Percentiles rank a stretch among this genome's conserved stretches.
Conservation (phyloP, 2,888 invertebrate genomes). For the Criorhina ranunculi region DNA sequence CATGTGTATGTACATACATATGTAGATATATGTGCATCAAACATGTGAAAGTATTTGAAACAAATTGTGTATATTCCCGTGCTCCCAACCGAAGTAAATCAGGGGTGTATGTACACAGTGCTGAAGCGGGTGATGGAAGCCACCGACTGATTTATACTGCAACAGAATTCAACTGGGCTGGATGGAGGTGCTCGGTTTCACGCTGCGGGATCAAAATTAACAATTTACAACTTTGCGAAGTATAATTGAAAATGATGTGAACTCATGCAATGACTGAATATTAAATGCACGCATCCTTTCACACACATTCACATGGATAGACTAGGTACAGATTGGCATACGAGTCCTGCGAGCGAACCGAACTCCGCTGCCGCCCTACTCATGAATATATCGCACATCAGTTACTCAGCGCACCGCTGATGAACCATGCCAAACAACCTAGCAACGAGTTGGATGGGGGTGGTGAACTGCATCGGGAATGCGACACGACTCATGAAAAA, state of each 20-base stretch:
- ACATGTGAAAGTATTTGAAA: constrained; percentile 18
- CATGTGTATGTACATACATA: background rate
- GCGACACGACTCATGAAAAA: constrained; percentile 46
- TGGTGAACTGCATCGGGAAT: constrained; percentile 16
- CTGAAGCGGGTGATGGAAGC: background rate
- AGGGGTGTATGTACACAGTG: constrained; percentile 19
- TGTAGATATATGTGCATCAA: background rate
- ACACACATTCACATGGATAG: background rate
- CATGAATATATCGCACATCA: constrained; percentile 58
- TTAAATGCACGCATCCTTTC: constrained; percentile 58
- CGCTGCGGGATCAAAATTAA: constrained; percentile 63
- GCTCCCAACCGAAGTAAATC: constrained; percentile 25
- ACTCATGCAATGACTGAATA: constrained; percentile 58
- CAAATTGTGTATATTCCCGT: background rate
- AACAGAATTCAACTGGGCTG: background rate
- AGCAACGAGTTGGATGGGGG: constrained; percentile 4
- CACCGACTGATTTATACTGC: background rate
- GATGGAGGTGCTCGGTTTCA: constrained; percentile 34
- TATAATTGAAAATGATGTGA: constrained; percentile 75
- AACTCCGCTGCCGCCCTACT: background rate
- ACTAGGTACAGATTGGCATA: background rate
- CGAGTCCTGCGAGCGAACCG: constrained; percentile 1
- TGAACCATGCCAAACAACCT: constrained; percentile 3
- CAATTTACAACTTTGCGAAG: constrained; percentile 70
- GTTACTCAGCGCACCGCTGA: constrained; percentile 23